Evolutionary conservation across 2,888 invertebrate genomes (phyloP).

Genomic region (Ligdia adustata): DNA sequence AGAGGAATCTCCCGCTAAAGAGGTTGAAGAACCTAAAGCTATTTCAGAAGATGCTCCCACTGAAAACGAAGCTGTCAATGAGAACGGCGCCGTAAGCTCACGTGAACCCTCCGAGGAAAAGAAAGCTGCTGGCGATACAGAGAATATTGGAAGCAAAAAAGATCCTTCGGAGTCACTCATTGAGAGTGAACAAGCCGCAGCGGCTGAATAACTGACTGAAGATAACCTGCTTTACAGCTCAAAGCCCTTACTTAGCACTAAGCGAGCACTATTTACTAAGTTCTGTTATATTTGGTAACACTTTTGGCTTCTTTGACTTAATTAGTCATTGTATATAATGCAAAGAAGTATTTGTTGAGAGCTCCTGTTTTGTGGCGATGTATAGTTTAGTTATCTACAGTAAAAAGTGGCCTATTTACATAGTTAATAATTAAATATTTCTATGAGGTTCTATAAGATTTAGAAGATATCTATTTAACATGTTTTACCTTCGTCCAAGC

Average conservation of each 20-base stretch:
- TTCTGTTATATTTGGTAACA: constrained; percentile 54
- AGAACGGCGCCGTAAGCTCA: constrained; percentile 73
- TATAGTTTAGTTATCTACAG: constrained; percentile 59
- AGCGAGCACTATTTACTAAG: constrained; percentile 74
- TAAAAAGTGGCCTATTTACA: constrained; percentile 71
- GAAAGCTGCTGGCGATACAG: constrained; percentile 41
- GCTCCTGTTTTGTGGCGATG: constrained; percentile 65
- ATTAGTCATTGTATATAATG: constrained; percentile 77
- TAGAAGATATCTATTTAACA: constrained; percentile 75
- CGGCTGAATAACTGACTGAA: constrained; percentile 65
- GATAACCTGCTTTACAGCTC: constrained; percentile 71
- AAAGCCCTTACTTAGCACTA: constrained; percentile 70
- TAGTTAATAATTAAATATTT: constrained; percentile 63
- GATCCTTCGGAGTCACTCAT: constrained; percentile 73
- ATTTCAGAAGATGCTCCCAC: constrained; percentile 63
- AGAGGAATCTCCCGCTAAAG: constrained; percentile 53
- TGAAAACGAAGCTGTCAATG: constrained; percentile 60
- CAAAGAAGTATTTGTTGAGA: constrained; percentile 68
- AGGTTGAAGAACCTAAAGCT: constrained; percentile 50
- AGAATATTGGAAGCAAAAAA: constrained; percentile 56
- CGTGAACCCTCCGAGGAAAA: constrained; percentile 73
- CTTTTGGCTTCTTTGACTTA: constrained; percentile 73
- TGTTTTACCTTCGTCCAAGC: constrained; percentile 62
- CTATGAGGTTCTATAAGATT: constrained; percentile 62
- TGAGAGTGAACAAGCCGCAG: constrained; percentile 68